Conservation (phyloP, 2,888 invertebrate genomes). For the Epinotia demarniana region DNA sequence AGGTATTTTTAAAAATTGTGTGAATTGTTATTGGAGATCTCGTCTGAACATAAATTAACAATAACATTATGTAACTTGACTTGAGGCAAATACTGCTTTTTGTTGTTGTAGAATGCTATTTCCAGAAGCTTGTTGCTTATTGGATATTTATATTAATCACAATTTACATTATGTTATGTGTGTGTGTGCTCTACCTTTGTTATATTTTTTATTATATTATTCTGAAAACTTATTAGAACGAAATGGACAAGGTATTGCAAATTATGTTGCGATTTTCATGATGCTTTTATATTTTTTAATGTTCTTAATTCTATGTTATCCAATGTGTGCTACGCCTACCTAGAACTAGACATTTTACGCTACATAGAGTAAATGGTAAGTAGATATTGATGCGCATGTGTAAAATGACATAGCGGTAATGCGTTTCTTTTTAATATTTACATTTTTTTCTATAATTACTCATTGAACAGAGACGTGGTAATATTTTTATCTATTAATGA, state of each 20-base stretch:
- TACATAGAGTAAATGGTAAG: neutral
- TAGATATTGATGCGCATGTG: neutral
- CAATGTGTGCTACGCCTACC: neutral
- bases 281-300: neutral
- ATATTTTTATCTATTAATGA: neutral
- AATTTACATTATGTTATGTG: neutral
- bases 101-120: too few relatives aligned
- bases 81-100: too few relatives aligned
- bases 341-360: neutral
- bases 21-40: too few relatives aligned
- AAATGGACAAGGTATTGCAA: neutral
- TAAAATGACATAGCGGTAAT: neutral
- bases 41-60: too few relatives aligned
- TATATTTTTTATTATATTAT: too few relatives aligned
- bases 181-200: neutral
- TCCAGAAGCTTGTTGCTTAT: neutral
- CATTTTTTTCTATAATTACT: neutral
- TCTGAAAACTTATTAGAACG: too few relatives aligned
- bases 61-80: too few relatives aligned
- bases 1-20: too few relatives aligned
- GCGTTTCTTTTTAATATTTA: neutral
- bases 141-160: neutral
- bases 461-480: neutral
- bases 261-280: neutral
- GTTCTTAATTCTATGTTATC: neutral